Base-by-base conservation (phyloP, 2,797 vertebrate species). In the Propithecus perrieri region DNA sequence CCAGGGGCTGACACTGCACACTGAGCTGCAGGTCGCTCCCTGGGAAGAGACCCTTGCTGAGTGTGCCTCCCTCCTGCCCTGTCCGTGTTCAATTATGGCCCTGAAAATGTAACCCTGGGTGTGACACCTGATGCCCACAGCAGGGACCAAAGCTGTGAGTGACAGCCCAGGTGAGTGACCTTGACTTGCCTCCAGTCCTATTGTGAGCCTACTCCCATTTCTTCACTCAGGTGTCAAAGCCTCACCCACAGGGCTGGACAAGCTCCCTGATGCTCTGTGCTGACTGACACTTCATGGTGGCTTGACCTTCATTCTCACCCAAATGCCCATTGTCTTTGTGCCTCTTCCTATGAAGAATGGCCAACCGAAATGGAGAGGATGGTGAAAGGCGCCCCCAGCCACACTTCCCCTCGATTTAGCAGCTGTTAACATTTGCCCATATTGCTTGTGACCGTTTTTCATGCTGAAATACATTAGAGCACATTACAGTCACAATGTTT, bases 211-310 rank as follows among this genome's bases (percentile, higher is more conserved):
- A 10, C 53, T 43, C 20, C 13, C 1, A 71, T 53, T 4, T 20
- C 59, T 78, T n/a, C 12, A 33, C 28, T 24, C 30, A 1, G 59
- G 20, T 30, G 28, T 50, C 84, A n/a, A 22, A 59, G 48, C 28
- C 8, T 14, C 9, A 12, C 18, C 12, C 35, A 20, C 35, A 0
- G 0, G 35, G 43, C 67, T 59, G 46, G 83, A n/a, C 0, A 4
- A 43, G 24, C 12, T 13, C 61, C 35, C 12, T 35, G 22, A 41
- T 43, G 30, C 50, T 78, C 79, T 12, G 7, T 28, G n/a, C 35
- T 24, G 35, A 33, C n/a, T 15, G 48, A 38, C 63, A 17, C 63
- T 41, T 48, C 33, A 15, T 33, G 5, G 35, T 71, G 72, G 53
- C 55, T 63, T 50, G n/a, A 14, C 5, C n/a, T 65, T 79, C 18